These are phyloP conservation scores for Samia ricini DNA, from an alignment of 1,140 invertebrate species.

Conservation along the genomic window DNA sequence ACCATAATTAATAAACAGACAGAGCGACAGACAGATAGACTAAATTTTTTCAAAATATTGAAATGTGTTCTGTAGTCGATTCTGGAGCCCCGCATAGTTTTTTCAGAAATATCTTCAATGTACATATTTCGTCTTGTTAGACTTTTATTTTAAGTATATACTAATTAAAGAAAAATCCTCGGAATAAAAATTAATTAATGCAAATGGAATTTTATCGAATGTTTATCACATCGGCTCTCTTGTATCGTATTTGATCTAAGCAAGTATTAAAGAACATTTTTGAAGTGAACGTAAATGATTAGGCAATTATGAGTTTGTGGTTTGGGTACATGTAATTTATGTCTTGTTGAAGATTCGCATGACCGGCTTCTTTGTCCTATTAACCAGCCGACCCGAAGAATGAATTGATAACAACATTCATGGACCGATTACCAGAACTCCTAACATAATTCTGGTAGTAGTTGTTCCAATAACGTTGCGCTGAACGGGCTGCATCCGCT, in stretches of 20 bases:
- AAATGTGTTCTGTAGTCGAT: too few species aligned
- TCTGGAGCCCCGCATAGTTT: too few species aligned
- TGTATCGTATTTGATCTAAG: background rate
- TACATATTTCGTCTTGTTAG: too few species aligned
- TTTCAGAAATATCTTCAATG: too few species aligned
- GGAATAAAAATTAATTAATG: too few species aligned
- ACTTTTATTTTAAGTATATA: too few species aligned
- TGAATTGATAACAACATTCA: slow-evolving; percentile 30
- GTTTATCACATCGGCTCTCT: too few species aligned
- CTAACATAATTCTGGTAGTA: slow-evolving; percentile 26
- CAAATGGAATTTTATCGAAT: too few species aligned
- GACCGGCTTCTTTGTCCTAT: slow-evolving; percentile 53
- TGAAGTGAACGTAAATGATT: background rate
- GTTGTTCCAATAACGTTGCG: slow-evolving; percentile 20
- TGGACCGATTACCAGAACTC: slow-evolving; percentile 31
- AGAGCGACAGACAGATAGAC: too few species aligned
- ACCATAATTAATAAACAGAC: too few species aligned
- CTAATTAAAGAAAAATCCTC: too few species aligned
- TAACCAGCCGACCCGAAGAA: slow-evolving; percentile 45
- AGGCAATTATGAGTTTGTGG: background rate
- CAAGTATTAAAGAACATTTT: background rate
- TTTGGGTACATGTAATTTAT: background rate
- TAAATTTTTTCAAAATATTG: too few species aligned
- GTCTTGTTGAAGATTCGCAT: slow-evolving; percentile 20
- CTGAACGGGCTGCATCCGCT: slow-evolving; percentile 31